Evolutionary conservation across 2,888 invertebrate species (phyloP), one percentile per base, ranked within the genome.

Genomic region (Drosophila antonietae): DNA sequence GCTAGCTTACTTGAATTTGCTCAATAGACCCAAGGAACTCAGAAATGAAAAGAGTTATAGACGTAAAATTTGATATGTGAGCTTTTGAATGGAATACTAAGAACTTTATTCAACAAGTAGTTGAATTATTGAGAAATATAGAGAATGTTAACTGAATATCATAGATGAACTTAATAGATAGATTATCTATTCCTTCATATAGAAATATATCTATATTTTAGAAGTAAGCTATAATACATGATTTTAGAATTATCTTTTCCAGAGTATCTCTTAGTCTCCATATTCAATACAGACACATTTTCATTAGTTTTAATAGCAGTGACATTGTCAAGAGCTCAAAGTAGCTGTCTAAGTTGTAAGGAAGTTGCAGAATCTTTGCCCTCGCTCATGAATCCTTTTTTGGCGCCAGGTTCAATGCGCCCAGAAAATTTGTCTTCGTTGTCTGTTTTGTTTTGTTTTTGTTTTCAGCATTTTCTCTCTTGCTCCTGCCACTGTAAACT

Each of bases 391-490:
- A 72, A 68, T 68, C 64, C 68, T 65, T 65, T 65, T 78, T 63
- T 62, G 44, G 60, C 46, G 43, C 31, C 60, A 70, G 66, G 80
- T 79, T 77, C 78, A 78, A 68, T 76, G 78, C 28, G 68, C 75
- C 51, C 68, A 15, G 33, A 64, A 65, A 60, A 28, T 43, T 43
- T 23, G 23, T 58, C 23, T 35, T 46, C 31, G 15, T 46, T 58
- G 33, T 46, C 10, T n/a, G 31, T 20, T 28, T 33, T 33, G 15
- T 57, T 31, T 67, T 53, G 33, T 47, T 46, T 28, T 52, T 18
- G 65, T 39, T 28, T 28, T 28, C 6, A 28, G 5, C 66, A 55
- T 68, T 63, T 33, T 51, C n/a, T 31, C 23, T 28, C 15, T 56
- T 39, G 49, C 46, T 46, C 28, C 15, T 18, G 23, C 33, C 37